phyloP scores from a whole-genome alignment of 2,888 invertebrate genomes.

The Hipparchia sbordonii region DNA sequence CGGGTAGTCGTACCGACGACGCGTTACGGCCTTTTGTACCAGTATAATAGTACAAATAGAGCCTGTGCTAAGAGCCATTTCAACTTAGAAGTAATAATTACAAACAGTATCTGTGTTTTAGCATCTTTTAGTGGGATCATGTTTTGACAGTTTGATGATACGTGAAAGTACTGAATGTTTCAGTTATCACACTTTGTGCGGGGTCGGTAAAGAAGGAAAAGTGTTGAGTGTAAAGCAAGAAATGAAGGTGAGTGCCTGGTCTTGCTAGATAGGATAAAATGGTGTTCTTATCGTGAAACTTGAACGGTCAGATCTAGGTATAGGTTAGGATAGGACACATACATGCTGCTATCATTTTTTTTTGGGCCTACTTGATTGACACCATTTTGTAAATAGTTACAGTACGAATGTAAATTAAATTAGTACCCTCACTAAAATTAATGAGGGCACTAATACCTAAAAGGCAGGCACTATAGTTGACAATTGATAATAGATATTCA shows the following conservation, averaged over 20 bases:
- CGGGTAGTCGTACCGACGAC: constrained; percentile 51
- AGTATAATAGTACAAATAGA: background rate
- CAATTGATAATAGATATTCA: too few relatives aligned
- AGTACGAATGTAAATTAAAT: too few relatives aligned
- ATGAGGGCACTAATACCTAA: too few relatives aligned
- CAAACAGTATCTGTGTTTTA: background rate
- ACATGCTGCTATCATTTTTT: too few relatives aligned
- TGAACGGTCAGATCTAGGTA: background rate
- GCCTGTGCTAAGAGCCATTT: background rate
- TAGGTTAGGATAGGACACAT: too few relatives aligned
- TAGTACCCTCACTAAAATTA: too few relatives aligned
- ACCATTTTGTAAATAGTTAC: too few relatives aligned
- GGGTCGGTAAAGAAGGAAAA: constrained; percentile 46
- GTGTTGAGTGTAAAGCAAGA: constrained; percentile 71
- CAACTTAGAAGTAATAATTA: constrained; percentile 21
- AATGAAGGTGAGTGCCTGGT: constrained; percentile 64
- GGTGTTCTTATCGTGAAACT: too few relatives aligned
- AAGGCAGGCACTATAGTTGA: too few relatives aligned
- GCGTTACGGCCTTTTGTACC: background rate
- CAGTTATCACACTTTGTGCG: constrained; percentile 52
- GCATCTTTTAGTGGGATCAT: constrained; percentile 40
- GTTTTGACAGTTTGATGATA: constrained; percentile 53
- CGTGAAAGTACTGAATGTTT: constrained; percentile 49
- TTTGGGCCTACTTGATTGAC: too few relatives aligned
- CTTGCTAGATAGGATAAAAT: too few relatives aligned